Conservation (phyloP, 2,113 vertebrate genomes). For the Cyprinus carpio region DNA sequence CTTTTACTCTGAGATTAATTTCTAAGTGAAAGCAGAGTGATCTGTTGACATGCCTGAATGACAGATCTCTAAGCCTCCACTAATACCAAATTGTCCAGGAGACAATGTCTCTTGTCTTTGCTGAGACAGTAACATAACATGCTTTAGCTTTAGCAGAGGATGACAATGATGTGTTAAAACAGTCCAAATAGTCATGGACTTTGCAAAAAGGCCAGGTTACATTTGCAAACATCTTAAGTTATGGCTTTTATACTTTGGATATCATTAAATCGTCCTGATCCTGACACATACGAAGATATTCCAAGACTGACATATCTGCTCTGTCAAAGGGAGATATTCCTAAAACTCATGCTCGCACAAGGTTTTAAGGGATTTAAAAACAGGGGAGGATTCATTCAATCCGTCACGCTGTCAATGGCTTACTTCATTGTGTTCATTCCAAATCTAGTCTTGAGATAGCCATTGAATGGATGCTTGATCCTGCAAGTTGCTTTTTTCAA, state of each 20-base stretch:
- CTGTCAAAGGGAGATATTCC: slow-evolving; percentile 72
- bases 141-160: slow-evolving; percentile 62
- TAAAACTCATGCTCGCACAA: slow-evolving; percentile 68
- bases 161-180: slow-evolving; percentile 68
- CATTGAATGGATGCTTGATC: not conserved
- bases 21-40: slow-evolving; percentile 19
- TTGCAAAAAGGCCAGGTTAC: slow-evolving; percentile 62
- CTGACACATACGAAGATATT: slow-evolving; percentile 72
- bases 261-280: slow-evolving; percentile 74
- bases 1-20: slow-evolving; percentile 6
- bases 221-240: slow-evolving; percentile 70
- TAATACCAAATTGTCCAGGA: slow-evolving; percentile 60
- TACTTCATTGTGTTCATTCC: slow-evolving; percentile 64
- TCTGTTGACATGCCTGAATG: slow-evolving; percentile 35
- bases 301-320: slow-evolving; percentile 69
- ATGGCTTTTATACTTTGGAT: slow-evolving; percentile 73
- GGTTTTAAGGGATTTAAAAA: slow-evolving; percentile 74
- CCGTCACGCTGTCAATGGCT: slow-evolving; percentile 67
- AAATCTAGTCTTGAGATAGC: not conserved
- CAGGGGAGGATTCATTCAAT: slow-evolving; percentile 64
- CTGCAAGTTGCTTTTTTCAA: not conserved
- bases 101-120: slow-evolving; percentile 68
- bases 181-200: slow-evolving; percentile 55
- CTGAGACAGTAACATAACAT: slow-evolving; percentile 71
- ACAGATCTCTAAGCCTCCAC: slow-evolving; percentile 36